These are phyloP conservation scores for Cremastinae sp. DNA, from an alignment of 2,888 invertebrate species.

Conservation along the genomic window DNA sequence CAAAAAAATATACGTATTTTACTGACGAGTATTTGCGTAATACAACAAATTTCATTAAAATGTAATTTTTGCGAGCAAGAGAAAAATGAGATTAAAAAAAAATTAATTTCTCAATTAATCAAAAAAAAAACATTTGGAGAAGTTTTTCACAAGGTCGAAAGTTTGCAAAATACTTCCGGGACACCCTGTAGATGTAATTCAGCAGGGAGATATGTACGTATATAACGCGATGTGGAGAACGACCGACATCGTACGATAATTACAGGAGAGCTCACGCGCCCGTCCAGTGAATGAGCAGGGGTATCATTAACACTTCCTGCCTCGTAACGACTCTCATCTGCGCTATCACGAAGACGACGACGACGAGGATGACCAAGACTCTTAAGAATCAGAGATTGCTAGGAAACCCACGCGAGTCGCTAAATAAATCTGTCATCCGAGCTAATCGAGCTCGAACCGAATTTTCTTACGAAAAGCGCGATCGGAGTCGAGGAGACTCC, in stretches of 20 bases:
- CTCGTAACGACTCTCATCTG: constrained; percentile 79
- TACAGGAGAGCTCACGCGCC: constrained; percentile 73
- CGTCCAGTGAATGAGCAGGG: constrained; percentile 78
- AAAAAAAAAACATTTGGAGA: too few relatives aligned
- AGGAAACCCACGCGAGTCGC: constrained; percentile 70
- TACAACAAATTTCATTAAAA: too few relatives aligned
- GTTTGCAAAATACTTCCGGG: too few relatives aligned
- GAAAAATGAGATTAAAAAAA: too few relatives aligned
- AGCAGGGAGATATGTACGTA: neutral
- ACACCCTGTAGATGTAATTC: neutral
- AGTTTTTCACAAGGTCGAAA: too few relatives aligned
- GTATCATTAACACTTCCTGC: constrained; percentile 80
- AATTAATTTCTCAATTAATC: too few relatives aligned
- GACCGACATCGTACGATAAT: constrained; percentile 75
- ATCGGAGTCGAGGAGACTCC: neutral
- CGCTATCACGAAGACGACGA: constrained; percentile 69
- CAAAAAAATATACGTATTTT: too few relatives aligned
- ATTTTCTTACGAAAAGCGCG: constrained; percentile 9
- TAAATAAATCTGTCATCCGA: constrained; percentile 75
- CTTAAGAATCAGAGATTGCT: constrained; percentile 25
- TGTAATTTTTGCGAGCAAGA: too few relatives aligned
- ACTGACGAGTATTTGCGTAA: too few relatives aligned
- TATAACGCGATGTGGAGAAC: constrained; percentile 23
- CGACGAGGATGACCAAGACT: constrained; percentile 45
- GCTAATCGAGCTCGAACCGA: constrained; percentile 68